Conservation (phyloP, 2,888 invertebrate species). For the Chromoteleia sp. region DNA sequence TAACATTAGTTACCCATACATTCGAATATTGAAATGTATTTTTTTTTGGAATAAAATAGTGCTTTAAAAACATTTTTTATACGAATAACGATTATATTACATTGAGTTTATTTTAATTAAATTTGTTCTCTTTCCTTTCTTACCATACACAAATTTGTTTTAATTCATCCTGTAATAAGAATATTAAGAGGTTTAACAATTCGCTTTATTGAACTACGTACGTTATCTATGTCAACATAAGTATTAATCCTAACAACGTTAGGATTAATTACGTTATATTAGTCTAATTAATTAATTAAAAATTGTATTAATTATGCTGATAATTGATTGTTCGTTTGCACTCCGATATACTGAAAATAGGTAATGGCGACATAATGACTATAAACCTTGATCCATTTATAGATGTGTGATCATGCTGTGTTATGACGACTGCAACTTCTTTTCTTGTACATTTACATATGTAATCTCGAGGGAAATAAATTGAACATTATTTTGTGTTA, state of each 20-base stretch:
- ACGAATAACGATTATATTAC: too few species aligned
- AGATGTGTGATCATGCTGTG: conserved; percentile 57
- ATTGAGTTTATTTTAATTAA: too few species aligned
- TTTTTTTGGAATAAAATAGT: too few species aligned
- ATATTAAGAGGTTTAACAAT: too few species aligned
- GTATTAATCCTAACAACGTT: too few species aligned
- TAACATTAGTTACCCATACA: too few species aligned
- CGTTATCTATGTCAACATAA: neutral
- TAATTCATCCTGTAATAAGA: too few species aligned
- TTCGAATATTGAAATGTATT: too few species aligned
- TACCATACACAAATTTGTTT: neutral
- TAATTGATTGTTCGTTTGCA: conserved; percentile 54
- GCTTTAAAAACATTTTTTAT: too few species aligned
- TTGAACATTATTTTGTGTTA: conserved; percentile 10
- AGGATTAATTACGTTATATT: conserved; percentile 35
- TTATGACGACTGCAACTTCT: conserved; percentile 56
- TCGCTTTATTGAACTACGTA: neutral
- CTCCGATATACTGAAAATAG: conserved; percentile 55
- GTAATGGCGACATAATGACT: conserved; percentile 58
- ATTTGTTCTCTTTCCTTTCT: too few species aligned
- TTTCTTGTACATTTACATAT: conserved; percentile 48
- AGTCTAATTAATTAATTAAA: conserved; percentile 34
- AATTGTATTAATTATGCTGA: conserved; percentile 20
- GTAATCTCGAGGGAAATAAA: conserved; percentile 35
- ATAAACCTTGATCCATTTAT: conserved; percentile 64